Percentiles rank a stretch among this genome's conserved stretches.
Conservation (phyloP, 2,888 invertebrate genomes). For the Synergus umbraculus region DNA sequence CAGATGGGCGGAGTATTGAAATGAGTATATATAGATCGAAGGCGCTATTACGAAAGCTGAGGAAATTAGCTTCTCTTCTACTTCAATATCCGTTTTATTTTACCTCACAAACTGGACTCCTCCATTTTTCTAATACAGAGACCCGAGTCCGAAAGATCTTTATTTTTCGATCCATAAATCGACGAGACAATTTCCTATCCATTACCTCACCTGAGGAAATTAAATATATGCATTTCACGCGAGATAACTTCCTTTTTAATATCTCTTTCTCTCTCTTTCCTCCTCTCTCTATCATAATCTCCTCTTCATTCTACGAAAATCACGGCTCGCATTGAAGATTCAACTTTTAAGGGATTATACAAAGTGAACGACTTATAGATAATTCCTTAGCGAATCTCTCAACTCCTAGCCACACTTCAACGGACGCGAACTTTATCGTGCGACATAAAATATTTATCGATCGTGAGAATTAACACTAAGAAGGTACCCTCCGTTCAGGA, state of each 20-base stretch:
- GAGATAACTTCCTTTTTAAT: slow-evolving; percentile 39
- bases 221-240: slow-evolving; percentile 19
- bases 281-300: not conserved
- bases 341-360: slow-evolving; percentile 29
- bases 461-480: slow-evolving; percentile 28
- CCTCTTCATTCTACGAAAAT: not conserved
- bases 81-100: slow-evolving; percentile 31
- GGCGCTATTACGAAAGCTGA: slow-evolving; percentile 11
- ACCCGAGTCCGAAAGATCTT: not conserved
- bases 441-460: slow-evolving; percentile 34
- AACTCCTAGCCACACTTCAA: not conserved
- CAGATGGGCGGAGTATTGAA: slow-evolving; percentile 21
- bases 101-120: not conserved
- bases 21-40: slow-evolving; percentile 32
- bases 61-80: slow-evolving; percentile 28
- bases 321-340: slow-evolving; percentile 1
- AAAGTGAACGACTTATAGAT: slow-evolving; percentile 10
- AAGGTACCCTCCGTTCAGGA: not conserved
- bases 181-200: slow-evolving; percentile 13
- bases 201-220: slow-evolving; percentile 3
- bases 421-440: slow-evolving; percentile 20
- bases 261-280: slow-evolving; percentile 14
- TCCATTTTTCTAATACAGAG: not conserved
- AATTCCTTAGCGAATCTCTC: slow-evolving; percentile 12
- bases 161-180: slow-evolving; percentile 2